Base-by-base conservation (phyloP, 2,888 invertebrate species). In the Incurvaria masculella region DNA sequence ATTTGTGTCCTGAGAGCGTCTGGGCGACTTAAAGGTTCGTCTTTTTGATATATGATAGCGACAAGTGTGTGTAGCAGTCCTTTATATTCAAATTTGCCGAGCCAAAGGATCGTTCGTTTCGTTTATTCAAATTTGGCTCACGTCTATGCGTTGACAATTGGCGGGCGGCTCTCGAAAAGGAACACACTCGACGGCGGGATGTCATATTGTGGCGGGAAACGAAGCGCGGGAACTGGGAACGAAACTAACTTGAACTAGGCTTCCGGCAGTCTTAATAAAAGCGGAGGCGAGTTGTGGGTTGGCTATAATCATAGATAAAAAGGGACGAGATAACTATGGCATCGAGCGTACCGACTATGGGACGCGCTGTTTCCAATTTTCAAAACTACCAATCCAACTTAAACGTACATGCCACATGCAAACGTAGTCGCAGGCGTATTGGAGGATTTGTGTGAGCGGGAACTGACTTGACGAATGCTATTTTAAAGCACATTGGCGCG, bases 1-100 rank as follows among this genome's bases (percentile, higher is more conserved):
- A 78, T 76, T 75, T 78, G 74, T 71, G 75, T 72, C 74, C 69
- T 57, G 74, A 73, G 74, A 72, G 75, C 72, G 72, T 67, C 69
- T 71, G 69, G 57, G 69, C 74, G 76, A 75, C 73, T 69, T 74
- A 74, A 74, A 72, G 68, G 71, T 41, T 33, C 67, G 62, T 65
- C 67, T 62, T 57, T 61, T 71, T 76, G 76, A 78, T 76, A 72
- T 67, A 75, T 71, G 68, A 72, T 66, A 64, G 61, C 67, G 70
- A 69, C 72, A 68, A 69, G 69, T 66, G 68, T 70, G 66, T 66
- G 65, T 68, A 71, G 69, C 16, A 21, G 41, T 72, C 70, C 72
- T 75, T 78, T 78, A 78, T 78, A 78, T 78, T 78, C 73, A 78
- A 76, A 78, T 76, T 41, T 18, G 41, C 41, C 10, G 6, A n/a